A percentile compares a stretch with the other conserved stretches of the same genome.
These are phyloP conservation scores for Anorthoa munda DNA, from an alignment of 2,888 invertebrate species.

Conservation along the genomic window DNA sequence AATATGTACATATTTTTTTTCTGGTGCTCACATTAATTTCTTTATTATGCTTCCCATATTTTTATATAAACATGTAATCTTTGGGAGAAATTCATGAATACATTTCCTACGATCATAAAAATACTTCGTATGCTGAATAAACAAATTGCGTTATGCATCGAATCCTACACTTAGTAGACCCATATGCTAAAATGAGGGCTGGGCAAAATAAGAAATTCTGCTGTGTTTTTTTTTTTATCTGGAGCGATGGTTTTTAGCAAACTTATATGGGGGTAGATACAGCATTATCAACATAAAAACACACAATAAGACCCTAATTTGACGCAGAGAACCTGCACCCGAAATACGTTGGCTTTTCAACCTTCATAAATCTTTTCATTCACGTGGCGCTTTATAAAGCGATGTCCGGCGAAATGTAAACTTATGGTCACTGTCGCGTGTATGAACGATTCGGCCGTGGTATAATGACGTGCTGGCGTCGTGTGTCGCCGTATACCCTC, in stretches of 20 bases:
- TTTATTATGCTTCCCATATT: conserved; percentile 66
- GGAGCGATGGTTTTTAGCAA: conserved; percentile 24
- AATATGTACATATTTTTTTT: conserved; percentile 66
- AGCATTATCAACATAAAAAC: conserved; percentile 40
- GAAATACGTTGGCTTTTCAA: conserved; percentile 38
- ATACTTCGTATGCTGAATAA: conserved; percentile 62
- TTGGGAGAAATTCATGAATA: conserved; percentile 67
- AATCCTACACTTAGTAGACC: conserved; percentile 50
- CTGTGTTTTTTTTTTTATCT: conserved; percentile 34
- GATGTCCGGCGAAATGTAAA: conserved; percentile 62
- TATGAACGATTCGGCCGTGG: conserved; percentile 55
- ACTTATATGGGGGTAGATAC: conserved; percentile 9
- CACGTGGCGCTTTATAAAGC: conserved; percentile 40
- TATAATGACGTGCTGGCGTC: conserved; percentile 59
- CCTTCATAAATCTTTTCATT: conserved; percentile 63
- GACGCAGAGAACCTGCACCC: conserved; percentile 41
- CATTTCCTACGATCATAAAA: conserved; percentile 66
- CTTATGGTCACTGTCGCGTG: conserved; percentile 58
- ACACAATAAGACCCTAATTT: conserved; percentile 54
- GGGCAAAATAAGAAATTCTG: conserved; percentile 31
- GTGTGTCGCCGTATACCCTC: conserved; percentile 60
- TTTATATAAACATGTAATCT: conserved; percentile 70
- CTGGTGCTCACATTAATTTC: conserved; percentile 68
- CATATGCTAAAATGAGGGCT: conserved; percentile 48
- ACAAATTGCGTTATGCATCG: conserved; percentile 66